Evolutionary conservation across 2,113 vertebrate genomes (phyloP), one percentile per base, ranked within the genome.

Genomic region (Aptenodytes patagonicus): DNA sequence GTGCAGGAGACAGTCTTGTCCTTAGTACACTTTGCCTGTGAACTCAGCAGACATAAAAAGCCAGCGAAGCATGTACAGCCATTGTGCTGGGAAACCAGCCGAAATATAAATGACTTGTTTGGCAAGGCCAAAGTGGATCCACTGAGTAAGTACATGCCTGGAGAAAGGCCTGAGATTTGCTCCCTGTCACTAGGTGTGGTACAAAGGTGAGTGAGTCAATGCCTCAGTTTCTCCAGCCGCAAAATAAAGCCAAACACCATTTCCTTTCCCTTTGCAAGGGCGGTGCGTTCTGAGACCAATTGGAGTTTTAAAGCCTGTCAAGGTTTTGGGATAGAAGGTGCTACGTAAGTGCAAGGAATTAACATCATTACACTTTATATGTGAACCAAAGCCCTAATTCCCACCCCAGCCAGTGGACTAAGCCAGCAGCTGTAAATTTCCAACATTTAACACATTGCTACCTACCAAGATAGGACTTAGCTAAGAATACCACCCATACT

Each of bases 321-420:
- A 44, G 49, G 47, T 57, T 57, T 51, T 66, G 14, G 84, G 58
- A 60, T 11, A 85, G 85, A 65, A 89, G 85, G 61, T 40, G 61
- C 66, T 89, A 70, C 22, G 13, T 75, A 83, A 94, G 55, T 38
- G 61, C 49, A 65, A 89, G 61, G 77, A 83, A 94, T 92, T 94
- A 86, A 79, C 76, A 65, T 94, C 60, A 19, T 58, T 69, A 54
- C 20, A 55, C 71, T 89, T 86, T n/a, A 40, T n/a, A 83, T 19
- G 51, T 28, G 68, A 83, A 89, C 61, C 36, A 78, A 86, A 92
- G n/a, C 60, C 60, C 38, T 65, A 79, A 64, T 78, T 89, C 76
- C 85, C 89, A 95, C 28, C 46, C 55, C 55, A 70, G 77, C 10
- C 89, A 52, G 28, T 36, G 17, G 55, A 38, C 40, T 73, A 69